phyloP scores from a whole-genome alignment of 2,888 invertebrate species.

The Polylopha cassiicola region DNA sequence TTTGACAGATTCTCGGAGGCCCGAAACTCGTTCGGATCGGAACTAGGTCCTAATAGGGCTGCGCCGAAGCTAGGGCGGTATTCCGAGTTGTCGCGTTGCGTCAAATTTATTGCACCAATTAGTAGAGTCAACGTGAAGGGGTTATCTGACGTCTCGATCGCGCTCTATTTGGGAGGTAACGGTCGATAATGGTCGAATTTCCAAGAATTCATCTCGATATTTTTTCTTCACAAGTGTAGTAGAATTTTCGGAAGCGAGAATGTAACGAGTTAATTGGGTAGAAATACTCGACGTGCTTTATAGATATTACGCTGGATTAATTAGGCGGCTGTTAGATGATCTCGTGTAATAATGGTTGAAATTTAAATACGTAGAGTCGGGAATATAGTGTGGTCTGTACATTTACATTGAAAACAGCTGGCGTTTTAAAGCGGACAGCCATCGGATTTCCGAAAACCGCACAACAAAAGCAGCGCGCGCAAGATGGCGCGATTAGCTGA shows the following conservation, averaged over 20 bases:
- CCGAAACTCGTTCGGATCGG: constrained; percentile 33
- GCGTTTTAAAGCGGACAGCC: constrained; percentile 23
- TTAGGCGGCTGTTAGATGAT: constrained; percentile 49
- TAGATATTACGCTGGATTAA: constrained; percentile 59
- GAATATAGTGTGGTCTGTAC: constrained; percentile 2
- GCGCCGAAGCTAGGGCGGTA: constrained; percentile 43
- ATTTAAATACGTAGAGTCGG: constrained; percentile 8
- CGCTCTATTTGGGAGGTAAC: constrained; percentile 74
- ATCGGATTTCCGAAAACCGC: constrained; percentile 34
- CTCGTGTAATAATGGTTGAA: constrained; percentile 16
- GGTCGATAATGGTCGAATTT: constrained; percentile 69
- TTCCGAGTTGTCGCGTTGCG: constrained; percentile 55
- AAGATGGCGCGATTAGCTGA: constrained; percentile 26
- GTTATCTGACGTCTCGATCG: constrained; percentile 62
- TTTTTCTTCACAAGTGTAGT: constrained; percentile 48
- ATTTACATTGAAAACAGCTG: constrained; percentile 21
- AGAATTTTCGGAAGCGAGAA: constrained; percentile 72
- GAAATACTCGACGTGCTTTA: constrained; percentile 57
- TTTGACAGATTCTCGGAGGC: constrained; percentile 50
- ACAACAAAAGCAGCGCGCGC: constrained; percentile 26
- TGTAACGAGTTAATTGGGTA: constrained; percentile 74
- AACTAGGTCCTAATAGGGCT: constrained; percentile 51
- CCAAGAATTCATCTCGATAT: constrained; percentile 56
- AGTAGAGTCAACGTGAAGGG: constrained; percentile 69
- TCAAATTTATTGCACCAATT: constrained; percentile 75